Conservation (phyloP, 2,113 vertebrate genomes). For the Uria aalge region DNA sequence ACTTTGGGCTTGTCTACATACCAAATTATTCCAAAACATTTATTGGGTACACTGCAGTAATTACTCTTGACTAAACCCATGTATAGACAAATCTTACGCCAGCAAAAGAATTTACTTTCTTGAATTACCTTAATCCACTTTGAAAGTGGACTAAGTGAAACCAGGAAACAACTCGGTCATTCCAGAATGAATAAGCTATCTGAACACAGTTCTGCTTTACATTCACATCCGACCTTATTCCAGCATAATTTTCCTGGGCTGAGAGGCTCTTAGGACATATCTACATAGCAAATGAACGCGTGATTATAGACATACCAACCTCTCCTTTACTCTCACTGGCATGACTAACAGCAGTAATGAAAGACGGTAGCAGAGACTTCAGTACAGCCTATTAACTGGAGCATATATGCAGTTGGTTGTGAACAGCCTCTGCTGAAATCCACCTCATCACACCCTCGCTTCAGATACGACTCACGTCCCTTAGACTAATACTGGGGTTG, state of each 20-base stretch:
- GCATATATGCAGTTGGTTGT: neutral
- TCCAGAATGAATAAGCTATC: slow-evolving; percentile 2
- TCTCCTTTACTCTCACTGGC: slow-evolving; percentile 32
- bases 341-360: slow-evolving; percentile 55
- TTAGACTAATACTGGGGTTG: neutral
- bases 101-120: neutral
- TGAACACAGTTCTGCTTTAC: slow-evolving; percentile 19
- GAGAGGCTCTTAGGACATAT: slow-evolving; percentile 33
- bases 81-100: neutral
- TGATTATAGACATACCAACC: slow-evolving; percentile 31
- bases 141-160: slow-evolving; percentile 27
- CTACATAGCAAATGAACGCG: slow-evolving; percentile 41
- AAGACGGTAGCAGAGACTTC: slow-evolving; percentile 21
- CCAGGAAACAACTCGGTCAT: neutral
- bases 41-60: neutral
- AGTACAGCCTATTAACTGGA: neutral
- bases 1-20: neutral
- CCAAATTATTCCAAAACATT: neutral
- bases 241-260: neutral
- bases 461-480: neutral
- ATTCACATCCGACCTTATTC: neutral
- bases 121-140: slow-evolving; percentile 38
- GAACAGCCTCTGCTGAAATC: slow-evolving; percentile 6
- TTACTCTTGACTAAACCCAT: neutral
- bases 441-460: neutral